phyloP scores from a whole-genome alignment of 64 coral and sea anemone species.

The Montipora foliosa region DNA sequence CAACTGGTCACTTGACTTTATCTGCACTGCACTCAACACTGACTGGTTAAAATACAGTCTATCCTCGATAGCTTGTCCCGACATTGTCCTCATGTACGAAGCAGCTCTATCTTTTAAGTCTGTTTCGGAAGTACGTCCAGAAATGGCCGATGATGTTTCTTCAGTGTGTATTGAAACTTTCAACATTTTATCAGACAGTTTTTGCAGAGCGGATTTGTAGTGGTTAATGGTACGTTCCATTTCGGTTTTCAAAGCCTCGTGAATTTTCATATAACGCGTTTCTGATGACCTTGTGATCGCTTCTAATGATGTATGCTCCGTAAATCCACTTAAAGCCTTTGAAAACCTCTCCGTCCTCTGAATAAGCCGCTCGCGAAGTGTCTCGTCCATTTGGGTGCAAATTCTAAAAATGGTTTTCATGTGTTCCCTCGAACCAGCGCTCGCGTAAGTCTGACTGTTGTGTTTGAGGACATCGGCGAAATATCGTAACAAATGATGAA shows the following conservation, averaged over 20 bases:
- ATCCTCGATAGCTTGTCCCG: conserved; percentile 83
- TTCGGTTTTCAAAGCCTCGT: conserved; percentile 85
- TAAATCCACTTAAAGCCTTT: conserved; percentile 66
- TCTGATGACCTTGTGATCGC: conserved; percentile 71
- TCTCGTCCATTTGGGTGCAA: conserved; percentile 64
- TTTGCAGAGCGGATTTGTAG: conserved; percentile 77
- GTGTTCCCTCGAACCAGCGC: conserved; percentile 84
- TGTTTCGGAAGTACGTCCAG: conserved; percentile 5
- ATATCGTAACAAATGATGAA: conserved; percentile 81
- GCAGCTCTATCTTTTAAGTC: conserved; percentile 54
- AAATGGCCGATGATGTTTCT: conserved; percentile 14
- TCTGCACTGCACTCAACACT: conserved; percentile 73
- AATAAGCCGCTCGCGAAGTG: conserved; percentile 41
- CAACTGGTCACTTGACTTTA: conserved; percentile 53
- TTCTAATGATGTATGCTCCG: conserved; percentile 79
- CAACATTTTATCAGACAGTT: conserved; percentile 63
- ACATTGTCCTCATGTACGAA: conserved; percentile 67
- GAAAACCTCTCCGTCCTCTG: conserved; percentile 70
- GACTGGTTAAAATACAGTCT: conserved; percentile 87
- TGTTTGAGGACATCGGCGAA: conserved; percentile 86
- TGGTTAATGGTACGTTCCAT: conserved; percentile 62
- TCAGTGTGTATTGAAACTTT: conserved; percentile 44
- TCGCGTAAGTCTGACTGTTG: conserved; percentile 86
- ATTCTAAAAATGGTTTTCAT: conserved; percentile 80
- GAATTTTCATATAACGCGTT: conserved; percentile 69